Percentiles rank a stretch among this genome's conserved stretches.
These are phyloP conservation scores for Mantis religiosa DNA, from an alignment of 2,888 invertebrate genomes.

Conservation along the genomic window DNA sequence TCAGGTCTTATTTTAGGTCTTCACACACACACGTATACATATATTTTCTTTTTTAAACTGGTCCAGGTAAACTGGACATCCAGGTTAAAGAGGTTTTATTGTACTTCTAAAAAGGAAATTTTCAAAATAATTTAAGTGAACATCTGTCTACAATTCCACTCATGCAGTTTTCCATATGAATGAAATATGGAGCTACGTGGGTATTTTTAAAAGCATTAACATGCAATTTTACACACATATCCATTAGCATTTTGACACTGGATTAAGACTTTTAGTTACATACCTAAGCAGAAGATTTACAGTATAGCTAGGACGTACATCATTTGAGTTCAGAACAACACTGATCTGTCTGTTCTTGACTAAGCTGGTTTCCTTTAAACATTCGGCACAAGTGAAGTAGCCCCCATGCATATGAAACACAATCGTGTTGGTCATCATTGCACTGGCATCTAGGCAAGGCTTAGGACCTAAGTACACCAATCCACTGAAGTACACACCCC, in stretches of 20 bases:
- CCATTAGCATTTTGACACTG: not conserved
- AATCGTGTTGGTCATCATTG: conserved; percentile 65
- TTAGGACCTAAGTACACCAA: conserved; percentile 71
- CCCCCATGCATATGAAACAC: conserved; percentile 87
- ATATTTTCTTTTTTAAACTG: too few species aligned
- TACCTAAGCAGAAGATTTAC: conserved; percentile 62
- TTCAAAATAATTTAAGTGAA: too few species aligned
- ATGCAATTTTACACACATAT: not conserved
- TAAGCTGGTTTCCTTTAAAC: conserved; percentile 37
- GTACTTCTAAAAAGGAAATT: too few species aligned
- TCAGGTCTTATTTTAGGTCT: too few species aligned
- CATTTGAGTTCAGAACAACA: conserved; percentile 53
- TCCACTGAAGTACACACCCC: conserved; percentile 83
- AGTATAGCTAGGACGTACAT: conserved; percentile 69
- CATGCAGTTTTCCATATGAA: not conserved
- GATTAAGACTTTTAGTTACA: not conserved
- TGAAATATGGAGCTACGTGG: too few species aligned
- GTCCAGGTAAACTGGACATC: too few species aligned
- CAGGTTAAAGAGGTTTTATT: too few species aligned
- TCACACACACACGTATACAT: too few species aligned
- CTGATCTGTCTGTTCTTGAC: conserved; percentile 45
- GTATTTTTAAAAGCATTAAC: too few species aligned
- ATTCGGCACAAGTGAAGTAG: conserved; percentile 64
- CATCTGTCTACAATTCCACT: too few species aligned
- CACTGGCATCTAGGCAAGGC: conserved; percentile 58